Evolutionary conservation across 1,140 invertebrate species (phyloP).

Genomic region (Lordiphosa clarofinis): DNA sequence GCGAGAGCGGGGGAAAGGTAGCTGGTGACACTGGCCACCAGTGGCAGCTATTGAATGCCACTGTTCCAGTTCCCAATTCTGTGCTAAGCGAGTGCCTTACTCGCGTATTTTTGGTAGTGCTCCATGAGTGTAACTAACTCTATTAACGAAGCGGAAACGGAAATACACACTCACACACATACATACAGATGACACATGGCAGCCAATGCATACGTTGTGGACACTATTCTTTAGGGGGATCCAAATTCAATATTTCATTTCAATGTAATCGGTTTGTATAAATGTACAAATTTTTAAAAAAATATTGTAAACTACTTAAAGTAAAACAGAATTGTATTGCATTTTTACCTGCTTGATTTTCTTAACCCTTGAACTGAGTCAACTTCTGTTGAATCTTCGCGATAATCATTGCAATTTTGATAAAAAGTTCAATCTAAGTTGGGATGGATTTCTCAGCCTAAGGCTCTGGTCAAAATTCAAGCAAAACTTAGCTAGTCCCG

Average conservation of each 20-base stretch:
- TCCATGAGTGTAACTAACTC: slow-evolving; percentile 72
- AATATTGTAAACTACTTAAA: too few relatives aligned
- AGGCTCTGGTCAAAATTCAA: too few relatives aligned
- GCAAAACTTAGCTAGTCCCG: too few relatives aligned
- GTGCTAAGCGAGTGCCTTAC: slow-evolving; percentile 30
- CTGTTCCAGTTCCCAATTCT: slow-evolving; percentile 26
- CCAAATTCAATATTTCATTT: slow-evolving; percentile 16
- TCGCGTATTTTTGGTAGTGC: slow-evolving; percentile 40
- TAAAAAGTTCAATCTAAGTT: too few relatives aligned
- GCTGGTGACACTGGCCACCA: slow-evolving; percentile 42
- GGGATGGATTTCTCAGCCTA: too few relatives aligned
- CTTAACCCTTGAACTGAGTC: too few relatives aligned
- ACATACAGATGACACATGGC: slow-evolving; percentile 17
- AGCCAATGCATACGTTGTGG: slow-evolving; percentile 39
- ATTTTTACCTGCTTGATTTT: too few relatives aligned
- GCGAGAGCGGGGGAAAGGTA: not conserved
- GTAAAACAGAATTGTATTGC: too few relatives aligned
- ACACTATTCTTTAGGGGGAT: slow-evolving; percentile 10
- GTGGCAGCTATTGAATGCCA: slow-evolving; percentile 9
- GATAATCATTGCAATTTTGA: too few relatives aligned
- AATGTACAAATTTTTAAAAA: too few relatives aligned
- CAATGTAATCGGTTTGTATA: not conserved
- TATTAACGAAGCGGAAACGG: slow-evolving; percentile 76
- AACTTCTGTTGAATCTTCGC: too few relatives aligned
- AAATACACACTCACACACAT: slow-evolving; percentile 36